Percentiles rank a stretch among this genome's conserved stretches.
Conservation (phyloP, 2,113 vertebrate species). For the Macrotus californicus region DNA sequence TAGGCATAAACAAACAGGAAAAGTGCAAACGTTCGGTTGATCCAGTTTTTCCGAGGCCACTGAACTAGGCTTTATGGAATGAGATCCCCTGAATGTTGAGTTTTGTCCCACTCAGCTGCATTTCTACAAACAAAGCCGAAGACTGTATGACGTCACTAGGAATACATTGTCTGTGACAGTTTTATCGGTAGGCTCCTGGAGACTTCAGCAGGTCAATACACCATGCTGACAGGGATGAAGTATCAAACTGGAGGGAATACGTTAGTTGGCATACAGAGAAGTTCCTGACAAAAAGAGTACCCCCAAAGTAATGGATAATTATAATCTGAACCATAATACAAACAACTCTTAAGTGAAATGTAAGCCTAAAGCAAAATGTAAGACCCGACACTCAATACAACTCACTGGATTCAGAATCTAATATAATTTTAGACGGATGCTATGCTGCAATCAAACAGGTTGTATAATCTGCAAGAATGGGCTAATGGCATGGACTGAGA, state of each 20-base stretch:
- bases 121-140: neutral
- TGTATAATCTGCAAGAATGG: neutral
- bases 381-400: neutral
- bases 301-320: neutral
- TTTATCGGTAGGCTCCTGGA: neutral
- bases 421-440: neutral
- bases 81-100: neutral
- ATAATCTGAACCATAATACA: neutral
- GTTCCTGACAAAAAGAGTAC: neutral
- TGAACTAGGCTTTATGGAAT: neutral
- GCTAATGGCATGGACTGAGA: neutral
- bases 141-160: neutral
- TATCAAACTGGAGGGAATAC: neutral
- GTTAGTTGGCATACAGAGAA: neutral
- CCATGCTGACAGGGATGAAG: neutral
- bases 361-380: conserved; percentile 21
- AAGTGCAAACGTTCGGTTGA: neutral
- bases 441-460: neutral
- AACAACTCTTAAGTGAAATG: conserved; percentile 28
- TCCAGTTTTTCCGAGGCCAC: neutral
- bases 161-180: neutral
- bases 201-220: neutral
- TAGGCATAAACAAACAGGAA: neutral
- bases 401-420: neutral
- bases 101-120: neutral